These are phyloP conservation scores for Porites divaricata DNA, from an alignment of 92 coral and sea anemone species.

Conservation along the genomic window DNA sequence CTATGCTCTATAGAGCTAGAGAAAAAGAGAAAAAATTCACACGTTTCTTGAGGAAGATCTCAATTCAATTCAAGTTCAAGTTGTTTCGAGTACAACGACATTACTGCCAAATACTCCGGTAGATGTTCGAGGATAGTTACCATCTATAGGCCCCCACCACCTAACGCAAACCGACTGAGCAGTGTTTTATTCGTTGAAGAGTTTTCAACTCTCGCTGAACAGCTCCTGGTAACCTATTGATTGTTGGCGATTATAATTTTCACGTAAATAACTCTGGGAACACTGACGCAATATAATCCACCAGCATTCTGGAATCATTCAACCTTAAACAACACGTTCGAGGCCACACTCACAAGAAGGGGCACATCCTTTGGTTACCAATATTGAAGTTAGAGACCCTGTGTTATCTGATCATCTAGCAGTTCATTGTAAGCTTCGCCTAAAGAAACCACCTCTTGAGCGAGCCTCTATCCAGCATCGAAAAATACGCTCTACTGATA, in stretches of 20 bases:
- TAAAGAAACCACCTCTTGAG: conserved; percentile 17
- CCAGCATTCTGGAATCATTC: no score
- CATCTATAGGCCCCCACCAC: conserved; percentile 53
- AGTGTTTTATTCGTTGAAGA: conserved; percentile 47
- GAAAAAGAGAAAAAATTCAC: no score
- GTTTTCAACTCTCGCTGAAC: conserved; percentile 45
- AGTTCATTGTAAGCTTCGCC: conserved; percentile 36
- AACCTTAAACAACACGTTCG: no score
- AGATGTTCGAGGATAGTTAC: no score
- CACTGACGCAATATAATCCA: no score
- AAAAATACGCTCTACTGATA: conserved; percentile 23
- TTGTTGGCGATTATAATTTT: conserved; percentile 50
- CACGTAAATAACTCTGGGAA: conserved; percentile 44
- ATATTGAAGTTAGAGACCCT: conserved; percentile 36
- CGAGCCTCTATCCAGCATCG: conserved; percentile 11
- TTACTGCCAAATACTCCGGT: conserved; percentile 11
- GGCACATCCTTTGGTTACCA: no score
- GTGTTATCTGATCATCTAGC: conserved; percentile 36
- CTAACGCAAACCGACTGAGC: conserved; percentile 23
- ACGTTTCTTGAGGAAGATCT: no score
- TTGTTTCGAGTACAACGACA: conserved; percentile 29
- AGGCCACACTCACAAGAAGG: no score
- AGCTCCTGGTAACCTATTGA: conserved; percentile 43
- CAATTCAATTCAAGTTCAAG: no score
- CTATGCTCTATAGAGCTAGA: no score